Evolutionary conservation across 2,113 vertebrate genomes (phyloP).

Genomic region (Sarotherodon lohbergeri): DNA sequence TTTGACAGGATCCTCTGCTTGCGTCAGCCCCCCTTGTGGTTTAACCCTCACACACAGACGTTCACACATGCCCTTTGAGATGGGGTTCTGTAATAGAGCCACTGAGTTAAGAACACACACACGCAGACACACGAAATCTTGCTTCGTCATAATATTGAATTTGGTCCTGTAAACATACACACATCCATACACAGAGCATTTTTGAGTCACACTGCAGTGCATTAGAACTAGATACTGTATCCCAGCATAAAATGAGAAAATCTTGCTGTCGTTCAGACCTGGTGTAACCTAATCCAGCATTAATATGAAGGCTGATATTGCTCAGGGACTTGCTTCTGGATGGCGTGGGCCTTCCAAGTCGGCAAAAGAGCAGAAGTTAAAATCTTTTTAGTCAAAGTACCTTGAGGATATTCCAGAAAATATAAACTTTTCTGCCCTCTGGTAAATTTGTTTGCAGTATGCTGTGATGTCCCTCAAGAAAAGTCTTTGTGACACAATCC

Average conservation of each 20-base stretch:
- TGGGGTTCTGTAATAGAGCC: constrained; percentile 33
- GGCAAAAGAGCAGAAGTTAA: constrained; percentile 2
- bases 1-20: constrained; percentile 60
- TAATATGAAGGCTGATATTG: not conserved
- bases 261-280: not conserved
- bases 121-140: not conserved
- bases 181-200: not conserved
- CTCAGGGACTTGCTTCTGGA: not conserved
- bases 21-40: constrained; percentile 46
- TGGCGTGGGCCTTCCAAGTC: not conserved
- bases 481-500: not conserved
- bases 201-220: not conserved
- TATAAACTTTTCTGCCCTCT: constrained; percentile 10
- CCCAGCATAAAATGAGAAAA: not conserved
- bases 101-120: not conserved
- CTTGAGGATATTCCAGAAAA: constrained; percentile 11
- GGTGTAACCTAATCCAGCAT: not conserved
- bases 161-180: not conserved
- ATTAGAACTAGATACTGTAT: not conserved
- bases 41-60: constrained; percentile 20
- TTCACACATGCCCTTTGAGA: constrained; percentile 19
- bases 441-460: constrained; percentile 6
- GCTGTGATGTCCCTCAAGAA: constrained; percentile 1
- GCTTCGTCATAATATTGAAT: not conserved
- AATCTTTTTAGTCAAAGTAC: constrained; percentile 7